These are phyloP conservation scores for Galendromus occidentalis DNA, from an alignment of 1,140 invertebrate species.

Conservation along the genomic window DNA sequence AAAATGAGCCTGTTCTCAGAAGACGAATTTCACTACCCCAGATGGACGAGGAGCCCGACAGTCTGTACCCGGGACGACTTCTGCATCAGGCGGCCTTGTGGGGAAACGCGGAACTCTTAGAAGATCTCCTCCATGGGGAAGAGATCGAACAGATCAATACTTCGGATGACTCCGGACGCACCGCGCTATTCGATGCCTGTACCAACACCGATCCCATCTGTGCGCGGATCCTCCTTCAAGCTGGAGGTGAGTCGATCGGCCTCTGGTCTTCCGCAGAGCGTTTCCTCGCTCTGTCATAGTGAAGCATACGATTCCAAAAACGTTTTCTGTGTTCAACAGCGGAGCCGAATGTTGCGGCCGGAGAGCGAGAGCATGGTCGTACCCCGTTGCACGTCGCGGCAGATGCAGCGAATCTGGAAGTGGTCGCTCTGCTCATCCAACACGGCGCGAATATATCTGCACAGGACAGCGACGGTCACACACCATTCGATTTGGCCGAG, in stretches of 20 bases:
- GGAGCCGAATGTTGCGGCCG: slow-evolving; percentile 46
- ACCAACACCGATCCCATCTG: slow-evolving; percentile 65
- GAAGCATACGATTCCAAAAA: background rate
- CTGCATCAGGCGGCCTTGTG: slow-evolving; percentile 54
- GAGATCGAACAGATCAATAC: slow-evolving; percentile 41
- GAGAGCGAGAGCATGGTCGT: slow-evolving; percentile 40
- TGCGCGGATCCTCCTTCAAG: slow-evolving; percentile 44
- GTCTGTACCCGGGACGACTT: slow-evolving; percentile 23
- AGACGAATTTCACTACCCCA: too few species aligned
- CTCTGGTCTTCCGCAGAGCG: background rate
- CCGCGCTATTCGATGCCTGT: slow-evolving; percentile 62
- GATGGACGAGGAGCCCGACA: slow-evolving; percentile 3
- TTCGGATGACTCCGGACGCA: slow-evolving; percentile 52
- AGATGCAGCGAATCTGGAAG: slow-evolving; percentile 51
- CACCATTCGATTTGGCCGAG: slow-evolving; percentile 50
- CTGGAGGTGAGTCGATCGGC: slow-evolving; percentile 39
- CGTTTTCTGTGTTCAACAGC: slow-evolving; percentile 28
- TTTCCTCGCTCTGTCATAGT: slow-evolving; percentile 6
- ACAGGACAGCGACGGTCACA: slow-evolving; percentile 43
- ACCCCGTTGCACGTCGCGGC: slow-evolving; percentile 58
- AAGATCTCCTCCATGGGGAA: slow-evolving; percentile 55
- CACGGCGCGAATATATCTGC: slow-evolving; percentile 43
- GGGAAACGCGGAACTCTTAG: slow-evolving; percentile 67
- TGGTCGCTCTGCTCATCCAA: slow-evolving; percentile 43
- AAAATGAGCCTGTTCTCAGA: too few species aligned